Evolutionary conservation across 2,888 invertebrate species (phyloP), one percentile per base, ranked within the genome.

Genomic region (Papilio demoleus): DNA sequence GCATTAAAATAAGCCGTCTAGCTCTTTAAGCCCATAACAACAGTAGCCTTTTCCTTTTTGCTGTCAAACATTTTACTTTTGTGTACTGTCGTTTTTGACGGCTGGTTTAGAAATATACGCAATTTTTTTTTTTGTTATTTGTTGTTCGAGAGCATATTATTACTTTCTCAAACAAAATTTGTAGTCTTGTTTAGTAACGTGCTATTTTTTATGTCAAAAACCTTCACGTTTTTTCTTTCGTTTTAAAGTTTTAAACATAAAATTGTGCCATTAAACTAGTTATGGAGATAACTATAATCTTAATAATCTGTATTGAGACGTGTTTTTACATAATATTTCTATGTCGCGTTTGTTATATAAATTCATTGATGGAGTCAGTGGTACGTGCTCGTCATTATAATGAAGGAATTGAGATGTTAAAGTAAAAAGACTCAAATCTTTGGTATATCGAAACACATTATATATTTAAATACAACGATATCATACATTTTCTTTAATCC

Each of bases 311-410:
- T n/a, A n/a, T n/a, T n/a, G n/a, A n/a, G n/a, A n/a, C n/a, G 42
- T 14, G 45, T 66, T 50, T 24, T 36, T 63, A n/a, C n/a, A n/a
- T 45, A 38, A 40, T 64, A 50, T 64, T 64, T 68, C 68, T 64
- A 24, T 50, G 59, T 60, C 68, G 64, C 68, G 68, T 64, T 47
- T 50, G 59, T 59, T 60, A 50, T 50, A 68, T 68, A 64, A 68
- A 60, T 68, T 59, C 40, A 38, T 64, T 64, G 67, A 67, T 45
- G 58, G 59, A 68, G 64, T 68, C 50, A 64, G 63, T 64, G 40
- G 64, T 68, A 68, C 68, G 68, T 68, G 68, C 59, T 60, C 59
- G 58, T 59, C 47, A 68, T 68, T 64, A 50, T 64, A 59, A 68
- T 68, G 50, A 64, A 64, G 40, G 50, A 36, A 68, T 68, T 68